Percentiles rank a stretch among this genome's conserved stretches.
These are phyloP conservation scores for Apis mellifera DNA, from an alignment of 1,140 invertebrate genomes.

Conservation along the genomic window Amel_HAv3.1 CM009944.2:8088001-8088500, in stretches of 20 bases:
- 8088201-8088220: slow-evolving; percentile 81
- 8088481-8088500: background rate
- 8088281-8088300: slow-evolving; percentile 13
- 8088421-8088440: slow-evolving; percentile 77
- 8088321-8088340: slow-evolving; percentile 79
- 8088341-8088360: slow-evolving; percentile 81
- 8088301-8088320: background rate
- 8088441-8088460: background rate
- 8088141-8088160: slow-evolving; percentile 81
- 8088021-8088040: slow-evolving; percentile 27
- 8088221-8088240: slow-evolving; percentile 81
- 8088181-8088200: slow-evolving; percentile 82
- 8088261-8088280: slow-evolving; percentile 68
- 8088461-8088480: background rate
- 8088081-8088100: slow-evolving; percentile 70
- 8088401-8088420: slow-evolving; percentile 86
- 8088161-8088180: slow-evolving; percentile 82
- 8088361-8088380: slow-evolving; percentile 86
- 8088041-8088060: slow-evolving; percentile 42
- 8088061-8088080: slow-evolving; percentile 30
- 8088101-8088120: slow-evolving; percentile 80
- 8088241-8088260: slow-evolving; percentile 81
- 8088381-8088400: slow-evolving; percentile 85
- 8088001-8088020: slow-evolving; percentile 30
- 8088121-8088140: slow-evolving; percentile 80